Evolutionary conservation across 2,797 vertebrate species (phyloP), one percentile per base, ranked within the genome.

Genomic region (Ispidina lecontei): DNA sequence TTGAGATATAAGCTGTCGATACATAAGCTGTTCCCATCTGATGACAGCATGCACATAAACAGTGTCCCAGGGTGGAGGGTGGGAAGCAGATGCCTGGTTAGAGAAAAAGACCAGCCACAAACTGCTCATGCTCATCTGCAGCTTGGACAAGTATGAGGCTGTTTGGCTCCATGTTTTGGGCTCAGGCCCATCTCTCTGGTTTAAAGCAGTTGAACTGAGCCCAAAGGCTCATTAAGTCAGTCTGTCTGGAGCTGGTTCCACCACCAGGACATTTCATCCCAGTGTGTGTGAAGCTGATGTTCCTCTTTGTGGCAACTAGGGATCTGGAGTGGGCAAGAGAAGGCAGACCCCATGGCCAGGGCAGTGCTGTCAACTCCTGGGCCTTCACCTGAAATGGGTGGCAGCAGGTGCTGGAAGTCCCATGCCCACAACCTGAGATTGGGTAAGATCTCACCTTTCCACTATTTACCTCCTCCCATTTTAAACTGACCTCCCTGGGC

Each of bases 1-100:
- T 16, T 89, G 72, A 70, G 52, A 25, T 22, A 35, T 4, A 41
- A 79, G 41, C 39, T 71, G 70, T 70, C 14, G 6, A 31, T 23
- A 14, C 2, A 29, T 2, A 67, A 77, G 33, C 49, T 14, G 5
- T 56, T 62, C 64, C 64, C 65, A 54, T 70, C 26, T 1, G 39
- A 87, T 59, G 84, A 90, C 75, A 89, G 41, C 72, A 52, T 1
- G 9, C 52, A 70, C 41, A 22, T 75, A 84, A 67, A 31, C 87
- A 74, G 55, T 0, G 0, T 39, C 76, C 73, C 1, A 0, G 65
- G 74, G 63, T 0, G 1, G 59, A 88, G 92, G 89, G 84, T 0
- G 17, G 78, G 84, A 92, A 83, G 68, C 84, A 52, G 63, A 65
- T 65, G 70, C 83, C 70, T 86, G 59, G 16, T 73, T 59, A 67